These are phyloP conservation scores for Sycophaga agraensis DNA, from an alignment of 1,140 invertebrate species.

Conservation along the genomic window DNA sequence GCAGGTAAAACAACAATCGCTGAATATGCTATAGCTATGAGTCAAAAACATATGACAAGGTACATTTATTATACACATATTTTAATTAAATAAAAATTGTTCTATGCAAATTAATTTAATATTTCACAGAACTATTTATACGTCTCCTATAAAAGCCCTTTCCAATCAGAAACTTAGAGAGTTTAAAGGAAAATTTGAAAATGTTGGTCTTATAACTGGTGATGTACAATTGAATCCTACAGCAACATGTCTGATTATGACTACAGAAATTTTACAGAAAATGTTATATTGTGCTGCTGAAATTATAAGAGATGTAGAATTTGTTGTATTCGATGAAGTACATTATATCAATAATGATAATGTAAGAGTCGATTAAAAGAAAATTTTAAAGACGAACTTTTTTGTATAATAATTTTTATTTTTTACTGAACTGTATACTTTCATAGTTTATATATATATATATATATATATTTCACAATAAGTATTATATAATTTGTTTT, in stretches of 20 bases:
- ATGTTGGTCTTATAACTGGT: conserved; percentile 93
- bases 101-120: neutral
- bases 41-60: conserved; percentile 89
- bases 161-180: conserved; percentile 99
- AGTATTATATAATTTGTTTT: neutral
- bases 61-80: conserved; percentile 41
- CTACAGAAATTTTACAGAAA: conserved; percentile 96
- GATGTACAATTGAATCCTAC: conserved; percentile 94
- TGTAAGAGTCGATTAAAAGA: conserved; percentile 56
- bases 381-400: neutral
- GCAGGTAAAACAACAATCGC: conserved; percentile 99
- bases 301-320: conserved; percentile 93
- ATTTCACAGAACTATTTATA: conserved; percentile 86
- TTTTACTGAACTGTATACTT: neutral
- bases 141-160: conserved; percentile 98
- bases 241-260: conserved; percentile 97
- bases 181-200: conserved; percentile 89
- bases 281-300: conserved; percentile 97
- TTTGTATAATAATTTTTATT: neutral
- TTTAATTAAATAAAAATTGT: neutral
- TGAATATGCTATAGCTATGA: conserved; percentile 96
- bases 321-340: conserved; percentile 99
- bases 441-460: neutral
- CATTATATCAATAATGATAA: conserved; percentile 99
- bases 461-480: neutral